These are phyloP conservation scores for Anorthoa munda DNA, from an alignment of 2,888 invertebrate species.

Conservation along the genomic window DNA sequence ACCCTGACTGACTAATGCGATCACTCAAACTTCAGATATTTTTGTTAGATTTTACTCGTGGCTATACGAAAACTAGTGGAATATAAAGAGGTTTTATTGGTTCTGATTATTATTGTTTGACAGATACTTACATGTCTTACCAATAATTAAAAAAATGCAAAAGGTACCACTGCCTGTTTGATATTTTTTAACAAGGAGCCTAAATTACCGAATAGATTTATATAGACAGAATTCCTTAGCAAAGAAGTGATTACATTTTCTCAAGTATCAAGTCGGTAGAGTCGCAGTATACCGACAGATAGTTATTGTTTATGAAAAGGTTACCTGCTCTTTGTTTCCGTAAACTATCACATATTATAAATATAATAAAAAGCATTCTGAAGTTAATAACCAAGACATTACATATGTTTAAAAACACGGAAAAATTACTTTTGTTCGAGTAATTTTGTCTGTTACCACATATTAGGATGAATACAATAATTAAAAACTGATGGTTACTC, in stretches of 20 bases:
- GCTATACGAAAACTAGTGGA: neutral
- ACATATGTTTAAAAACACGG: constrained; percentile 2
- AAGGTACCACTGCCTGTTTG: no score
- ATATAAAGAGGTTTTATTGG: neutral
- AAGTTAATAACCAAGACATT: neutral
- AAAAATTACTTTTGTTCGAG: neutral
- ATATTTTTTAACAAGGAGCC: no score
- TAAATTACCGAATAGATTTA: no score
- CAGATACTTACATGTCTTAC: neutral
- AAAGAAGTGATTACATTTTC: no score
- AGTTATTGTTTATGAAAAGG: neutral
- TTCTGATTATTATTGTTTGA: neutral
- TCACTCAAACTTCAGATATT: neutral
- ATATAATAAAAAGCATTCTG: neutral
- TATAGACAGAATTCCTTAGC: no score
- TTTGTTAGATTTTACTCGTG: neutral
- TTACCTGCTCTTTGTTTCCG: neutral
- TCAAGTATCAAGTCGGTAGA: constrained; percentile 5
- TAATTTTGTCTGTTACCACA: constrained; percentile 16
- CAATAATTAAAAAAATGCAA: neutral
- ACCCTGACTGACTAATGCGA: constrained; percentile 30
- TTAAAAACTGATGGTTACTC: constrained; percentile 28
- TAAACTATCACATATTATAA: neutral
- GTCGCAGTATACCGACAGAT: neutral
- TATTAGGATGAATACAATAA: constrained; percentile 24